Conservation (phyloP, 2,113 vertebrate genomes). For the Heteronetta atricapilla region DNA sequence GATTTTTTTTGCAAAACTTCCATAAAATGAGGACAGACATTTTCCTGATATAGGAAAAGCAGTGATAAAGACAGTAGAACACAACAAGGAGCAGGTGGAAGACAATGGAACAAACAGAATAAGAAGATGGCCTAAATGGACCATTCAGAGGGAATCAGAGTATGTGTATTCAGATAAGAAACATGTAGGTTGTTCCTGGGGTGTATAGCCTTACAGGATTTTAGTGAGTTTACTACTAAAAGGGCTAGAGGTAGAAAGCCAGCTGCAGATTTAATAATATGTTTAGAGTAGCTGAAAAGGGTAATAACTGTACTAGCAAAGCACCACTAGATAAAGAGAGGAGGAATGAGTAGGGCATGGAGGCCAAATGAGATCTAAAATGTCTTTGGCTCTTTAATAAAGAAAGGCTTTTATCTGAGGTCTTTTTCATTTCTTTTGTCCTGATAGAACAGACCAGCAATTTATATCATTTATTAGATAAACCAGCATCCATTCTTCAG, state of each 20-base stretch:
- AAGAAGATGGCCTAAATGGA: not conserved
- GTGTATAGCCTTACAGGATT: not conserved
- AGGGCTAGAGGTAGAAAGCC: not conserved
- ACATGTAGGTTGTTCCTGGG: not conserved
- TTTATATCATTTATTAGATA: slow-evolving; percentile 61
- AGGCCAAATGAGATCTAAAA: slow-evolving; percentile 57
- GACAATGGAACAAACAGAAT: not conserved
- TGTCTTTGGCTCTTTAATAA: slow-evolving; percentile 34
- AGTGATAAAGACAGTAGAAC: not conserved
- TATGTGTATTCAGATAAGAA: not conserved
- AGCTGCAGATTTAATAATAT: slow-evolving; percentile 22
- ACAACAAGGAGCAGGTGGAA: not conserved
- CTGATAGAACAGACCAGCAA: slow-evolving; percentile 40
- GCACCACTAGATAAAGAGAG: slow-evolving; percentile 25
- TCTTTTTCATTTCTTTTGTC: slow-evolving; percentile 59
- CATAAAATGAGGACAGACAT: not conserved
- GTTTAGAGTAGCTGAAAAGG: slow-evolving; percentile 39
- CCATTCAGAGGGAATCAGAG: not conserved
- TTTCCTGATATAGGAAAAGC: not conserved
- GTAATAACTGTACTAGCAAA: slow-evolving; percentile 53
- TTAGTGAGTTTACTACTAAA: not conserved
- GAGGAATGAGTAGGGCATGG: not conserved
- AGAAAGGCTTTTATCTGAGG: slow-evolving; percentile 51
- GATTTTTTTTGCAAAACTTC: not conserved
- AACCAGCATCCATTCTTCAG: slow-evolving; percentile 48